Conservation (phyloP, 1,140 invertebrate genomes). For the Streblospio benedicti region DNA sequence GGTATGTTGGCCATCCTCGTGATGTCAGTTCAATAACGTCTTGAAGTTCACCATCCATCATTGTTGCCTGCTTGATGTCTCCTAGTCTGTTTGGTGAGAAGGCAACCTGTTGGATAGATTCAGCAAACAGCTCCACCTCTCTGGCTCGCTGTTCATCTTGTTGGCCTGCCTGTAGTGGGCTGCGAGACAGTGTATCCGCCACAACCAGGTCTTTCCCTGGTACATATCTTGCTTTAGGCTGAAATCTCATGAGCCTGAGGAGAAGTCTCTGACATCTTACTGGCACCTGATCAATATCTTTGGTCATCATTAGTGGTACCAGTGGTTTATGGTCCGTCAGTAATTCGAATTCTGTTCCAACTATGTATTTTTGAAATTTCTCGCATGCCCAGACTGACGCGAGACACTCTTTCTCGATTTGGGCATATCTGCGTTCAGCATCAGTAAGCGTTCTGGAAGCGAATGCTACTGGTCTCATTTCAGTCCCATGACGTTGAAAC, state of each 20-base stretch:
- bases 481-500: constrained; percentile 12
- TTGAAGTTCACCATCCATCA: too few relatives aligned
- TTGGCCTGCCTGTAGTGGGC: too few relatives aligned
- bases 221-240: constrained; percentile 13
- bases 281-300: constrained; percentile 14
- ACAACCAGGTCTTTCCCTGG: constrained; percentile 21
- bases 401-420: constrained; percentile 22
- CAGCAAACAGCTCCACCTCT: too few relatives aligned
- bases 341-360: constrained; percentile 30
- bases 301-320: constrained; percentile 13
- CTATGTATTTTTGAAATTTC: constrained; percentile 50
- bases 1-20: too few relatives aligned
- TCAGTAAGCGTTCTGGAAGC: constrained; percentile 21
- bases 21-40: too few relatives aligned
- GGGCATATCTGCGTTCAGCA: constrained; percentile 27
- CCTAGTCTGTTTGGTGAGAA: too few relatives aligned
- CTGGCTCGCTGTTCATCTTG: too few relatives aligned
- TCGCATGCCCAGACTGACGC: constrained; percentile 32
- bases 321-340: constrained; percentile 38
- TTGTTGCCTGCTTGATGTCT: too few relatives aligned
- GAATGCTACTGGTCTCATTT: constrained; percentile 20
- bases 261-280: constrained; percentile 18
- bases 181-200: constrained; percentile 18
- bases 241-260: constrained; percentile 16
- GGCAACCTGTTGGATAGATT: too few relatives aligned